Percentiles rank a stretch among this genome's conserved stretches.
These are phyloP conservation scores for Pemphigus obesinymphae DNA, from an alignment of 1,140 invertebrate species.

Conservation along the genomic window DNA sequence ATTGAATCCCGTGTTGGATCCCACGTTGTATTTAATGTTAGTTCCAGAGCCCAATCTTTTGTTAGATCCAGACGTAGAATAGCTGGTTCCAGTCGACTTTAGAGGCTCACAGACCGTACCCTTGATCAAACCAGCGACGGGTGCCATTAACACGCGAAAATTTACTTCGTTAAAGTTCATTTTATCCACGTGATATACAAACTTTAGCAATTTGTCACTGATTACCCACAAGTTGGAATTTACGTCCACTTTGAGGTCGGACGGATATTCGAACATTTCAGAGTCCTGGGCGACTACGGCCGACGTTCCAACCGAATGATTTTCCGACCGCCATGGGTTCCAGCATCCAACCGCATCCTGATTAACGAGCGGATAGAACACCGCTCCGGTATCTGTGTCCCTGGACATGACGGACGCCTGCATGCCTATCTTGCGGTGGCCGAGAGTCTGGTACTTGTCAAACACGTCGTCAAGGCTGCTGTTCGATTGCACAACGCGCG, in stretches of 20 bases:
- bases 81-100: no score
- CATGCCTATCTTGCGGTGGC: conserved; percentile 59
- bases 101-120: conserved; percentile 65
- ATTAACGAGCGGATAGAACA: conserved; percentile 71
- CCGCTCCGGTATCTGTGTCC: conserved; percentile 63
- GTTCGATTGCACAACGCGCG: conserved; percentile 61
- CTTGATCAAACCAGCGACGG: conserved; percentile 59
- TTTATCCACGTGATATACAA: conserved; percentile 64
- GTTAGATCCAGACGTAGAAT: no score
- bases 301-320: conserved; percentile 47
- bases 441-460: conserved; percentile 65
- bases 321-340: conserved; percentile 55
- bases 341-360: conserved; percentile 72
- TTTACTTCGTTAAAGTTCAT: conserved; percentile 66
- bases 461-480: conserved; percentile 57
- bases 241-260: conserved; percentile 69
- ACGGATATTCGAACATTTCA: conserved; percentile 67
- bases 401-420: conserved; percentile 69
- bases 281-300: conserved; percentile 69
- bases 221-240: conserved; percentile 64
- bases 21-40: no score
- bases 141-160: conserved; percentile 67
- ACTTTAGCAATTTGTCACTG: conserved; percentile 73
- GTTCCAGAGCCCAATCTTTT: no score
- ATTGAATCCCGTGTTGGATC: no score